Evolutionary conservation across 2,113 vertebrate genomes (phyloP).

Genomic region (Tachycineta bicolor): DNA sequence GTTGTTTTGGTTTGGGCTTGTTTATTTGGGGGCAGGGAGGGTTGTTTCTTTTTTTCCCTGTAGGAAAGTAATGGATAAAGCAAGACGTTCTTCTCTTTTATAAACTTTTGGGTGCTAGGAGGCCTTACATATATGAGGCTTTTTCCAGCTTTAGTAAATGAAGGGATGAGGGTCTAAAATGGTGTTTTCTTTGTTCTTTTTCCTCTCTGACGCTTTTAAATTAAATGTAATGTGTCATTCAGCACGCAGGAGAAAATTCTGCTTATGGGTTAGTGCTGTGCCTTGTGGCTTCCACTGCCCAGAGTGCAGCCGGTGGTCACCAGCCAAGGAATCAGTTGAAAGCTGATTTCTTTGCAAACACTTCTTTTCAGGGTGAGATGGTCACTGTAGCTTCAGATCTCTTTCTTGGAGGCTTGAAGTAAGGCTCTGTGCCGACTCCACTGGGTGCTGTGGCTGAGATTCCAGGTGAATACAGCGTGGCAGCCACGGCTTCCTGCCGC

Average conservation of each 20-base stretch:
- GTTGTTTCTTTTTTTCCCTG: accelerated
- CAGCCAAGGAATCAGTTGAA: background rate
- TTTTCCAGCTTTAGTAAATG: background rate
- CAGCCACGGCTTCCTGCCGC: background rate
- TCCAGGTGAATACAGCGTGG: background rate
- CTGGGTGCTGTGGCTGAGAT: background rate
- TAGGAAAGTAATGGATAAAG: background rate
- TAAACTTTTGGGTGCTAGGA: background rate
- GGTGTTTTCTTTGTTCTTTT: background rate
- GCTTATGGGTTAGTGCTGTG: background rate
- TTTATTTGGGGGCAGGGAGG: background rate
- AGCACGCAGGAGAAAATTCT: background rate
- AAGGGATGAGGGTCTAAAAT: background rate
- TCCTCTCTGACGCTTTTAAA: background rate
- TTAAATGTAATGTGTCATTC: background rate
- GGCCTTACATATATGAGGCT: background rate
- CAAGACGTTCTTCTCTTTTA: background rate
- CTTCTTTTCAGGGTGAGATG: background rate
- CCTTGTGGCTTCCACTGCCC: background rate
- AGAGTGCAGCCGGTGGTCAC: background rate
- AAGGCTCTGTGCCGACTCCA: background rate
- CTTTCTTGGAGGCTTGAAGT: background rate
- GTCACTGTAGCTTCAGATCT: background rate
- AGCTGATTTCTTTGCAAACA: background rate
- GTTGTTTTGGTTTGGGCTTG: background rate